These are phyloP conservation scores for Trichomalopsis sarcophagae DNA, from an alignment of 1,140 invertebrate species.

Conservation along the genomic window DNA sequence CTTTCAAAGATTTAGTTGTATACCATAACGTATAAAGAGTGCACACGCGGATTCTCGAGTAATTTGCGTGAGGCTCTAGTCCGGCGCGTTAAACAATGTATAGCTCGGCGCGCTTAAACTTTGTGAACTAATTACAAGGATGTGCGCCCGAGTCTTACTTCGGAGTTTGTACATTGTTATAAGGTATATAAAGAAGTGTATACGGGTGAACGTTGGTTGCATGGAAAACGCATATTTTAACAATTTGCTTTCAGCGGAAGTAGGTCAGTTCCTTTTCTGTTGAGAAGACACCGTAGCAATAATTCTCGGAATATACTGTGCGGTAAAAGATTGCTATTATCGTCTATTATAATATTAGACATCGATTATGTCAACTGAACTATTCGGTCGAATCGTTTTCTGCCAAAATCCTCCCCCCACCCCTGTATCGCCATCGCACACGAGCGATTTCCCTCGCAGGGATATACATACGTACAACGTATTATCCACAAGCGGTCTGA, in stretches of 20 bases:
- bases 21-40: not conserved
- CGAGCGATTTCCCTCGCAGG: not conserved
- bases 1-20: not conserved
- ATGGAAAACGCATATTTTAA: not conserved
- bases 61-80: not conserved
- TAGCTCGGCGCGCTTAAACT: not conserved
- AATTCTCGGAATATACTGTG: no score
- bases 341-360: no score
- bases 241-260: not conserved
- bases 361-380: no score
- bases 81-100: not conserved
- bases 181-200: not conserved
- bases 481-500: not conserved
- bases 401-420: no score
- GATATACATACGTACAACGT: not conserved
- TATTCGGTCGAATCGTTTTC: no score
- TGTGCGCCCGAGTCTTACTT: not conserved
- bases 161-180: not conserved
- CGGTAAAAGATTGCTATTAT: no score
- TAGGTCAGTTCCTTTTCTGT: not conserved
- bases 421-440: not conserved
- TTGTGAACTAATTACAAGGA: not conserved
- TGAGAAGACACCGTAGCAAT: no score
- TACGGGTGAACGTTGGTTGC: not conserved
- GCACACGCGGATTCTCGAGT: not conserved